Evolutionary conservation across 2,888 invertebrate species (phyloP).

Genomic region (Dilophus febrilis): DNA sequence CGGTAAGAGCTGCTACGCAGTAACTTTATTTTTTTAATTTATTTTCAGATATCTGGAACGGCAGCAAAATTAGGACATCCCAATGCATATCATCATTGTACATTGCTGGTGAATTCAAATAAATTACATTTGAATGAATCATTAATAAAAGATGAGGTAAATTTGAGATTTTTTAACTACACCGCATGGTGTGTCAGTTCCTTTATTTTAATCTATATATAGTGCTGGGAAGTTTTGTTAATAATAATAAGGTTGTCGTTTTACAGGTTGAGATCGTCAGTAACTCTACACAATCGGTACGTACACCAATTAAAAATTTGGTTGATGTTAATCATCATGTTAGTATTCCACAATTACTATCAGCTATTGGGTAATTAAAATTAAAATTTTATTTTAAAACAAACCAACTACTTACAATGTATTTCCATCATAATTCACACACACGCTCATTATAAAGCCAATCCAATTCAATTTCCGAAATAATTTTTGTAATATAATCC

Average conservation of each 20-base stretch:
- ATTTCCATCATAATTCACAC: too few species aligned
- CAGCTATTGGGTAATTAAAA: constrained; percentile 48
- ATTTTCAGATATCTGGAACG: constrained; percentile 75
- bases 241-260: too few species aligned
- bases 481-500: background rate
- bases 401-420: too few species aligned
- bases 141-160: constrained; percentile 59
- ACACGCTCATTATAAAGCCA: too few species aligned
- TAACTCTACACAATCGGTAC: constrained; percentile 71
- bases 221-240: too few species aligned
- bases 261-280: constrained; percentile 61
- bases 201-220: background rate
- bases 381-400: background rate
- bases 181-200: too few species aligned
- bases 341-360: constrained; percentile 52
- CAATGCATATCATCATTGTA: constrained; percentile 95
- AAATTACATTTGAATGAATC: constrained; percentile 54
- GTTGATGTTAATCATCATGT: constrained; percentile 54
- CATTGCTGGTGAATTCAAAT: constrained; percentile 75
- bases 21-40: constrained; percentile 10
- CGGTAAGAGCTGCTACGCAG: too few species aligned
- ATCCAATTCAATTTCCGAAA: background rate
- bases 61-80: constrained; percentile 79
- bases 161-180: too few species aligned
- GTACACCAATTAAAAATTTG: constrained; percentile 69